Base-by-base conservation (phyloP, 1,140 invertebrate species). In the Brachionus sp. region DNA sequence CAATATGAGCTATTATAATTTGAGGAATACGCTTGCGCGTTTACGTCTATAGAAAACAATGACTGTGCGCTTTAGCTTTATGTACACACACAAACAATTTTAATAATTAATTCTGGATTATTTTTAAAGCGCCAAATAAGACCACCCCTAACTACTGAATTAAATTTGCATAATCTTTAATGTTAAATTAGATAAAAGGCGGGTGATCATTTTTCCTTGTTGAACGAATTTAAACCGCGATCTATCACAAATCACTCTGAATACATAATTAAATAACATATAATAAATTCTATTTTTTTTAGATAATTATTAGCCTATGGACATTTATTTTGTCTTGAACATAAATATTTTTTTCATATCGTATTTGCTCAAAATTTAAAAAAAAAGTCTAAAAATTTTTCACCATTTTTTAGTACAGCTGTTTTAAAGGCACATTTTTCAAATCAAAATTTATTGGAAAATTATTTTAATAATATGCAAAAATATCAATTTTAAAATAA, bases 1-100 rank as follows among this genome's bases (percentile, higher is more conserved):
- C 50, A 57, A 57, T 57, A 57, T 57, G 50, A 57, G 50, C 7
- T 57, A 57, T 57, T 57, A 57, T 57, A 57, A 57, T 57, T 57
- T 23, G n/a, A 42, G 39, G 39, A 42, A 42, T 42, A 42, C 6
- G 39, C 39, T 42, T 10, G 39, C 39, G 39, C 39, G 12, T 42
- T 42, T 42, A 42, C 6, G 39, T 10, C 39, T 42, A 42, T 42
- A 13, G n/a, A n/a, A 42, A 42, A 42, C 9, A 57, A 19, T 57
- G 50, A 57, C 50, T 57, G 50, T 57, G 50, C 7, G n/a, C 50
- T 57, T 23, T 19, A 19, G n/a, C 19, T 19, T 57, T 53, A 9
- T 57, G 50, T 57, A 57, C 50, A 57, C 50, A 57, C 50, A 57
- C 7, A 19, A 57, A 9, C n/a, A 57, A 57, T 57, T 57, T 57